These are phyloP conservation scores for Bactericera cockerelli DNA, from an alignment of 1,140 invertebrate species.

Conservation along the genomic window DNA sequence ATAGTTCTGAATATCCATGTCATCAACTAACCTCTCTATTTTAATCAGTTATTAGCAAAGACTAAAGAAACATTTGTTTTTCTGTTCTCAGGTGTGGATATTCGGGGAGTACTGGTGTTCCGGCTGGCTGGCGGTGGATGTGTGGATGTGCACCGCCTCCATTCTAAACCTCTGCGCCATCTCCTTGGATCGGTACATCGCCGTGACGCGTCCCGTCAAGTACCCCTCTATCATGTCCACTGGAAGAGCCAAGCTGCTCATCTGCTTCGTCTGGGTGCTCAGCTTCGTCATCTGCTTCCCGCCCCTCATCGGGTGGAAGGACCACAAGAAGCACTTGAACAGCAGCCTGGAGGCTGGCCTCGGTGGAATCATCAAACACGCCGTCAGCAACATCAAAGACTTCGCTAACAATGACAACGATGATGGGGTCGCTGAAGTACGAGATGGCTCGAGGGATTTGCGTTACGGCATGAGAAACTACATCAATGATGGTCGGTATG, in stretches of 20 bases:
- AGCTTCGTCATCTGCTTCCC: conserved; percentile 95
- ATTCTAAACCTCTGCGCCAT: conserved; percentile 87
- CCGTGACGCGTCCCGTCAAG: conserved; percentile 80
- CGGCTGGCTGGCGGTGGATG: conserved; percentile 84
- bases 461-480: not conserved
- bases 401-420: not conserved
- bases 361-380: conserved; percentile 9
- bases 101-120: conserved; percentile 84
- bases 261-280: conserved; percentile 81
- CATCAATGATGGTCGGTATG: not conserved
- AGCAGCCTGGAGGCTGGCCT: not conserved
- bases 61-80: too few species aligned
- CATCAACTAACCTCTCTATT: too few species aligned
- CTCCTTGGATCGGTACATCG: conserved; percentile 84
- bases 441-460: not conserved
- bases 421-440: not conserved
- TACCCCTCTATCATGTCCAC: conserved; percentile 89
- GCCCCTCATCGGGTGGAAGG: conserved; percentile 86
- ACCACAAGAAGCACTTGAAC: conserved; percentile 32
- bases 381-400: conserved; percentile 5
- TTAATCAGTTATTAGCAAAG: too few species aligned
- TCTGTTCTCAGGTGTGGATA: conserved; percentile 63
- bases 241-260: conserved; percentile 69
- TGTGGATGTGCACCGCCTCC: conserved; percentile 92
- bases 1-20: too few species aligned